Conservation (phyloP, 2,113 vertebrate genomes). For the Tachuris rubrigastra region DNA sequence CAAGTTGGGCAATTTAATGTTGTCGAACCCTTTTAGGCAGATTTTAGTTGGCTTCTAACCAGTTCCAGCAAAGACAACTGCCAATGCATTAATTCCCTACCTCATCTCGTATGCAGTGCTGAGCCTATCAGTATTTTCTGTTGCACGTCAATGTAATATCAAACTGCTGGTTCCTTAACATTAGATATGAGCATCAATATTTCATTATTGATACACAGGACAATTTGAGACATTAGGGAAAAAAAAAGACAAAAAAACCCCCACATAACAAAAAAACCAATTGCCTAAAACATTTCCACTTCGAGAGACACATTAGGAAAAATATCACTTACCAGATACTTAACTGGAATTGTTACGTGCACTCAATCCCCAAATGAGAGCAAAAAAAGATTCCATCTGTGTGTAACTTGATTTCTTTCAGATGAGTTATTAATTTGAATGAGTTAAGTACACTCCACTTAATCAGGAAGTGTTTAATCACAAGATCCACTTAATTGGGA, state of each 20-base stretch:
- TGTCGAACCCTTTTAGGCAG: constrained; percentile 78
- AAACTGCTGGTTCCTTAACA: constrained; percentile 46
- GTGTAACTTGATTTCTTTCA: constrained; percentile 72
- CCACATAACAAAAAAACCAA: background rate
- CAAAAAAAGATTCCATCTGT: constrained; percentile 64
- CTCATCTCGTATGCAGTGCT: constrained; percentile 69
- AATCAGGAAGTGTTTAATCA: constrained; percentile 76
- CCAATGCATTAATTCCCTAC: constrained; percentile 73
- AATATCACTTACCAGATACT: constrained; percentile 68
- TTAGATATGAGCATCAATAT: constrained; percentile 55
- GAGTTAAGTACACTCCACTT: constrained; percentile 76
- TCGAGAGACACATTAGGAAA: constrained; percentile 49
- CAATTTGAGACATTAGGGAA: constrained; percentile 1
- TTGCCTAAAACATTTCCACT: constrained; percentile 59
- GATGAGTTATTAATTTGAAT: constrained; percentile 77
- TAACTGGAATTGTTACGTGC: constrained; percentile 62
- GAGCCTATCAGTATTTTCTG: constrained; percentile 68
- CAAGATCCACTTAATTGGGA: constrained; percentile 75
- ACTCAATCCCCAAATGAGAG: constrained; percentile 56
- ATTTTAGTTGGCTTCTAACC: constrained; percentile 76
- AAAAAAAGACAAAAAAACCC: too few species aligned
- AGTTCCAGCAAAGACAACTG: constrained; percentile 74
- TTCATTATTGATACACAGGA: constrained; percentile 47
- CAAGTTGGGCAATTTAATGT: constrained; percentile 72
- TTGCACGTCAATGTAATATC: constrained; percentile 68